Evolutionary conservation across 2,113 vertebrate species (phyloP), one percentile per base, ranked within the genome.

Genomic region (Marcusenius ussheri): DNA sequence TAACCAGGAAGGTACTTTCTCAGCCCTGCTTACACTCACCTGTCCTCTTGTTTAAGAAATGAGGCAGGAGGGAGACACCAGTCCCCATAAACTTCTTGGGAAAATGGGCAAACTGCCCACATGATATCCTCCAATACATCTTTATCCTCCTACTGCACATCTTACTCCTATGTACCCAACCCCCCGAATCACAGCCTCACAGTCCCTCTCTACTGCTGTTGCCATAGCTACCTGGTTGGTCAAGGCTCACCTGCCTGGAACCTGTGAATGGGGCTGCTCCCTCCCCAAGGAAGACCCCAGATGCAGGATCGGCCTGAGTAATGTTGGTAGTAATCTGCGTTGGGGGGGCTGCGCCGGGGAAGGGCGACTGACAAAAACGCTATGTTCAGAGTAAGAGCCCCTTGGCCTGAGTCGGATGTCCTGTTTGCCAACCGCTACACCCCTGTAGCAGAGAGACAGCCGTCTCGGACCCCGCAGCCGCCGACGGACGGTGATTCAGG

Each of bases 161-260:
- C 85, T 51, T 27, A 17, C 49, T 35, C 2, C 31, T 51, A n/a
- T 51, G 0, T 53, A 4, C 49, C 15, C 11, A 2, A 13, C 49
- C n/a, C 11, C 27, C 10, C 46, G 4, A 49, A 21, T 47, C 45
- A 45, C 45, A 46, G 53, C n/a, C 10, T 70, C 27, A 31, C 58
- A 46, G 45, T 62, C 62, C 15, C 58, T 88, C 45, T 49, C 62
- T 42, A 39, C 88, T 89, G 50, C 49, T 89, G 88, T 89, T 89
- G 49, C 88, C 88, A 89, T 89, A 49, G 49, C 88, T 89, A 89
- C 88, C 31, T 83, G n/a, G 4, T 83, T 21, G 74, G 88, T 56
- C 88, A 83, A 89, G 50, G 35, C 74, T 89, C 46, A 51, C 17
- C 49, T 83, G 62, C 80, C 27, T 56, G 85, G 31, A 53, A 87